phyloP scores from a whole-genome alignment of 1,140 invertebrate genomes.

The Apis dorsata region DNA sequence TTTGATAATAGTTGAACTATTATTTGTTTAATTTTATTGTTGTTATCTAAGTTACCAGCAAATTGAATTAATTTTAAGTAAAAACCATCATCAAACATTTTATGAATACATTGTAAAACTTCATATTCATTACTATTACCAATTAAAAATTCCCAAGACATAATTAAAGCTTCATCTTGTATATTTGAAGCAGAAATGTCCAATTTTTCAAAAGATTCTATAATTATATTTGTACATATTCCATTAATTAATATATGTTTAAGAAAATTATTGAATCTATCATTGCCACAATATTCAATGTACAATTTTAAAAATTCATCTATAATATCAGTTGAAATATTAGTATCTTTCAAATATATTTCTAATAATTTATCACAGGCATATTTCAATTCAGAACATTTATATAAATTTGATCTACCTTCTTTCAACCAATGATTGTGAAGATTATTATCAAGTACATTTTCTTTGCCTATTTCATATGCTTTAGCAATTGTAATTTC shows the following conservation, averaged over 20 bases:
- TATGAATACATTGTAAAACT: constrained; percentile 68
- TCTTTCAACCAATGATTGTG: constrained; percentile 57
- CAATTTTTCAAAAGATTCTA: constrained; percentile 66
- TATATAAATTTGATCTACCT: constrained; percentile 54
- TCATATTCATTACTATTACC: constrained; percentile 65
- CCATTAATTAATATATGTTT: constrained; percentile 60
- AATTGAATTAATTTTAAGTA: constrained; percentile 64
- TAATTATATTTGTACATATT: constrained; percentile 63
- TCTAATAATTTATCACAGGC: constrained; percentile 74
- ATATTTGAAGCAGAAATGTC: constrained; percentile 60
- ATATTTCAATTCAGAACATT: constrained; percentile 60
- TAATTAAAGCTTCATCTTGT: constrained; percentile 69
- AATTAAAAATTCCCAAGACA: constrained; percentile 73
- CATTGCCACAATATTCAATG: constrained; percentile 59
- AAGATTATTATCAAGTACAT: constrained; percentile 69
- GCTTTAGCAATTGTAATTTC: constrained; percentile 66
- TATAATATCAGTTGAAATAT: constrained; percentile 59
- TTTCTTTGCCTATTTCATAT: constrained; percentile 59
- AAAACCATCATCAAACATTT: constrained; percentile 72
- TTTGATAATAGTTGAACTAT: constrained; percentile 78
- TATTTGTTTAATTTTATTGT: constrained; percentile 72
- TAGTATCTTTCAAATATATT: constrained; percentile 66
- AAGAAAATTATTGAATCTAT: constrained; percentile 71
- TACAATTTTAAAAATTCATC: constrained; percentile 72
- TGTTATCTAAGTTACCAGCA: constrained; percentile 62